Percentiles rank a stretch among this genome's conserved stretches.
Conservation (phyloP, 2,797 vertebrate genomes). For the Mus spretus region DNA sequence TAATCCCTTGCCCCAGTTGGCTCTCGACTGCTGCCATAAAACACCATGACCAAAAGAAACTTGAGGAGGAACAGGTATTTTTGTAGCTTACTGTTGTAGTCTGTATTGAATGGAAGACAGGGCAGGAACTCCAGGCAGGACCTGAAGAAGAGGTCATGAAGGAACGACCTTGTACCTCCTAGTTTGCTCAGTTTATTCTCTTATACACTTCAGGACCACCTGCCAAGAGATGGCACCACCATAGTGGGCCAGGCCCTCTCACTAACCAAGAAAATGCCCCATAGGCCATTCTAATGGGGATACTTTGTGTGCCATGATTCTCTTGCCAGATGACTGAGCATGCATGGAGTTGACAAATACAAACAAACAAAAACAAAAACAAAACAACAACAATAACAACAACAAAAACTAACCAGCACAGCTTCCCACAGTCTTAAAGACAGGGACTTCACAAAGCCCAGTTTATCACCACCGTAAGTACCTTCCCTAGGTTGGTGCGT, state of each 20-base stretch:
- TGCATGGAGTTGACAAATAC: too few species aligned
- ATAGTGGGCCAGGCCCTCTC: not conserved
- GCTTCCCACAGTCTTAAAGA: not conserved
- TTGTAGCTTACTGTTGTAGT: not conserved
- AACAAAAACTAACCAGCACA: not conserved
- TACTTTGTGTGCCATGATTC: not conserved
- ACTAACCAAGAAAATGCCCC: not conserved
- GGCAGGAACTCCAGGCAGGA: not conserved
- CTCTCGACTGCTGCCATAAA: not conserved
- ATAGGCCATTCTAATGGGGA: not conserved
- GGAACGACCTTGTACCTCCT: not conserved
- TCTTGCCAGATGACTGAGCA: not conserved
- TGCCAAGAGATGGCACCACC: not conserved
- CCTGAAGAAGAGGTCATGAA: too few species aligned
- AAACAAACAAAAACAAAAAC: too few species aligned
- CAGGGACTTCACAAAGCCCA: not conserved
- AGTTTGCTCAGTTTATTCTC: not conserved
- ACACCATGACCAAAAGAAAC: not conserved
- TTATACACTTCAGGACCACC: not conserved
- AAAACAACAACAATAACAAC: too few species aligned
- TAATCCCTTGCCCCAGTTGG: not conserved
- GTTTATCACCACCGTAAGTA: not conserved
- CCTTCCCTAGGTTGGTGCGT: too few species aligned
- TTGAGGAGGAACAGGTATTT: not conserved
- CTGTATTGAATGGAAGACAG: not conserved